phyloP scores from a whole-genome alignment of 2,797 vertebrate genomes.

The Scomberomorus guttatus region DNA sequence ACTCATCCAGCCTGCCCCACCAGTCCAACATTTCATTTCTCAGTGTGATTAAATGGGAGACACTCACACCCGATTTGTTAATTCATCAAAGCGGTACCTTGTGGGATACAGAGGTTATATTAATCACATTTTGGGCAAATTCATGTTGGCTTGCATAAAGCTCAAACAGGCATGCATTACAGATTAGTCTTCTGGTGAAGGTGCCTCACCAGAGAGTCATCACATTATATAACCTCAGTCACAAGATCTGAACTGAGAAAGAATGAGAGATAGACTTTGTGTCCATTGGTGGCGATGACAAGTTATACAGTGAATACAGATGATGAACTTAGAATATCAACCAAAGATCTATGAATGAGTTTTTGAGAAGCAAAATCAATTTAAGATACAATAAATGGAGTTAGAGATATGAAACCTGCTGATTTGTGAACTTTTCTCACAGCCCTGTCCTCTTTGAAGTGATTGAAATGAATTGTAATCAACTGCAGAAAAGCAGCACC shows the following conservation, averaged over 20 bases:
- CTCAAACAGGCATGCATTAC: constrained; percentile 70
- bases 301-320: constrained; percentile 55
- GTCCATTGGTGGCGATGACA: constrained; percentile 46
- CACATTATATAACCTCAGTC: constrained; percentile 65
- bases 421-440: constrained; percentile 49
- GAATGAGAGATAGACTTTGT: constrained; percentile 28
- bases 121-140: constrained; percentile 80
- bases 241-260: constrained; percentile 54
- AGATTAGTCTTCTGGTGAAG: constrained; percentile 74
- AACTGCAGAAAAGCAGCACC: constrained; percentile 31
- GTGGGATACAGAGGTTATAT: constrained; percentile 72
- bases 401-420: constrained; percentile 54
- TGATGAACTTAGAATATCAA: constrained; percentile 55
- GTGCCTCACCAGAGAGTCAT: constrained; percentile 60
- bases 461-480: constrained; percentile 44
- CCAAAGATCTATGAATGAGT: constrained; percentile 36
- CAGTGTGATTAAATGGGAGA: constrained; percentile 80
- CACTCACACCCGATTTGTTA: constrained; percentile 80
- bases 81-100: constrained; percentile 82
- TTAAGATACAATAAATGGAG: constrained; percentile 48
- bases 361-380: constrained; percentile 47
- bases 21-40: constrained; percentile 74
- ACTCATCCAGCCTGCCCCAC: constrained; percentile 63
- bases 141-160: constrained; percentile 73
- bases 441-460: constrained; percentile 10